phyloP scores from a whole-genome alignment of 1,140 invertebrate genomes.

The Zaprionus tsacasi region DNA sequence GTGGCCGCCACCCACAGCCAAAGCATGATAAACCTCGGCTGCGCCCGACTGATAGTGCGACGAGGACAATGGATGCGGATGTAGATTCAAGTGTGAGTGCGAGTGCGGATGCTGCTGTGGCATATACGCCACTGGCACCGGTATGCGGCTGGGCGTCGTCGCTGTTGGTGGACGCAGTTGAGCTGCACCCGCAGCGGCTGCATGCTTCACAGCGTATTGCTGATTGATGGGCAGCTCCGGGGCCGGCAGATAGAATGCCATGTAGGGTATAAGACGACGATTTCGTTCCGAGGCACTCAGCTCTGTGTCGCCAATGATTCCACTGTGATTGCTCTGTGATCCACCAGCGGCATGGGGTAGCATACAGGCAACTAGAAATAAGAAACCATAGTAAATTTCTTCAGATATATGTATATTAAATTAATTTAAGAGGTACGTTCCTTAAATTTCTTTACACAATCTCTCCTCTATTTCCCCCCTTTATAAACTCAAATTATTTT shows the following conservation, averaged over 20 bases:
- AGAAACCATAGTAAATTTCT: background rate
- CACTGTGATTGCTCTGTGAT: slow-evolving; percentile 37
- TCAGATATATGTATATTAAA: too few species aligned
- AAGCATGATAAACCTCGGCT: slow-evolving; percentile 69
- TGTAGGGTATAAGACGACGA: slow-evolving; percentile 91
- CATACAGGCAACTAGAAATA: slow-evolving; percentile 36
- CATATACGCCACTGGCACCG: slow-evolving; percentile 75
- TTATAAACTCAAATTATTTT: background rate
- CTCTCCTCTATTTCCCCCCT: too few species aligned
- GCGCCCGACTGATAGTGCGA: slow-evolving; percentile 69
- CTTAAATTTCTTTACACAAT: too few species aligned
- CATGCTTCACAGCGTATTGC: slow-evolving; percentile 77
- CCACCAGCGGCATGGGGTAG: slow-evolving; percentile 19
- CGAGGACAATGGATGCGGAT: slow-evolving; percentile 29
- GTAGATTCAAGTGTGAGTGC: slow-evolving; percentile 19
- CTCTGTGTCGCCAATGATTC: slow-evolving; percentile 55
- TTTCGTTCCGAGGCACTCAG: slow-evolving; percentile 85
- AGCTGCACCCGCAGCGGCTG: slow-evolving; percentile 50
- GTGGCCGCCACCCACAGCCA: slow-evolving; percentile 42
- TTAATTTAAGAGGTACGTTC: too few species aligned
- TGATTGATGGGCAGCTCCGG: slow-evolving; percentile 84
- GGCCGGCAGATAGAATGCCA: slow-evolving; percentile 90
- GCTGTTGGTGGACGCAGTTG: slow-evolving; percentile 36
- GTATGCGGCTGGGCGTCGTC: slow-evolving; percentile 52
- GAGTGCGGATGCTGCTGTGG: slow-evolving; percentile 50